A percentile compares a stretch with the other conserved stretches of the same genome.
These are phyloP conservation scores for Mactromeris polynyma DNA, from an alignment of 2,888 invertebrate genomes.

Conservation along the genomic window DNA sequence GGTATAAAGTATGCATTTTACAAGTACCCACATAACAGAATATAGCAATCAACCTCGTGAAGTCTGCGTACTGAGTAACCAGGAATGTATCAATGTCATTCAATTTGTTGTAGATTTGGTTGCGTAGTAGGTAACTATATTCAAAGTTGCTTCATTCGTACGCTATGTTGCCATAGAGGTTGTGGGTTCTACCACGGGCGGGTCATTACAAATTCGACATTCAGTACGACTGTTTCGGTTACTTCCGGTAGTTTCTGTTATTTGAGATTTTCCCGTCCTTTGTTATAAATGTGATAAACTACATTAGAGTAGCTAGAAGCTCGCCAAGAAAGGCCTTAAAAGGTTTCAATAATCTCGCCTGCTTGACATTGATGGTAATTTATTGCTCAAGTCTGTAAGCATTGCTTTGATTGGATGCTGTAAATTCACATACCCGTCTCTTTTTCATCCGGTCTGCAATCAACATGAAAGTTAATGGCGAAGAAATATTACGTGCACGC, in stretches of 20 bases:
- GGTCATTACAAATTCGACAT: too few species aligned
- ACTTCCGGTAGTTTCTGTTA: background rate
- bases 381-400: background rate
- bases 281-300: background rate
- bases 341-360: background rate
- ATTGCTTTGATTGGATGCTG: background rate
- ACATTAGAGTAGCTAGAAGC: background rate
- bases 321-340: background rate
- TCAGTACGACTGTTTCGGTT: too few species aligned
- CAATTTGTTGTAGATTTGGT: too few species aligned
- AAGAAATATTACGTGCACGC: background rate
- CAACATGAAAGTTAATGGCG: background rate
- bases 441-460: background rate
- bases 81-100: too few species aligned
- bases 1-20: too few species aligned
- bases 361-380: conserved; percentile 9
- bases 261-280: background rate
- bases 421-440: background rate
- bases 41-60: too few species aligned
- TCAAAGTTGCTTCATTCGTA: too few species aligned
- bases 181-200: too few species aligned
- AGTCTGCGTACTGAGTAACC: too few species aligned
- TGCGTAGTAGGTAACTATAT: too few species aligned
- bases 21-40: too few species aligned
- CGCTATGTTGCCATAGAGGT: too few species aligned